A percentile compares a stretch with the other conserved stretches of the same genome.
Conservation (phyloP, 2,113 vertebrate species). For the Ictidomys tridecemlineatus region DNA sequence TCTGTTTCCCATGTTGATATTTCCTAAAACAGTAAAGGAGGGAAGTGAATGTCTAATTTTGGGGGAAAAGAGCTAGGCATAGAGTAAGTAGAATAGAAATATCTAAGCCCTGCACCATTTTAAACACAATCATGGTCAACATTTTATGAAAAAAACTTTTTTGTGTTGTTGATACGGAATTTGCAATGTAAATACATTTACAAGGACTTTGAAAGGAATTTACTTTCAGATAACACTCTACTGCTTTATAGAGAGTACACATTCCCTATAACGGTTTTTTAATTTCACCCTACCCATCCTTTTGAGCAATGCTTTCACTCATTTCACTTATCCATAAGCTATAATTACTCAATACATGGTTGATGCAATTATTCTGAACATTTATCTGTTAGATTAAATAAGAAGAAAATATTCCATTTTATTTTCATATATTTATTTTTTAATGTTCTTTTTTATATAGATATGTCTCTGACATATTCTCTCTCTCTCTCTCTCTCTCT, state of each 20-base stretch:
- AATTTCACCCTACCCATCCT: not conserved
- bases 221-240: not conserved
- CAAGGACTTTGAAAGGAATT: not conserved
- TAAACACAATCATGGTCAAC: too few species aligned
- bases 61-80: not conserved
- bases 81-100: too few species aligned
- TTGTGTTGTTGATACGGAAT: not conserved
- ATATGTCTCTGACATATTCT: not conserved
- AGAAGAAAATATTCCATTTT: conserved; percentile 23
- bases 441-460: not conserved
- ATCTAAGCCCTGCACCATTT: rapidly evolving
- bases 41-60: not conserved
- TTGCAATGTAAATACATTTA: not conserved
- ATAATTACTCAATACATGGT: not conserved
- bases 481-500: not conserved
- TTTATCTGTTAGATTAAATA: not conserved
- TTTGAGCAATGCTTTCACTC: not conserved
- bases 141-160: not conserved
- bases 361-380: not conserved
- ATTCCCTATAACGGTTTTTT: not conserved
- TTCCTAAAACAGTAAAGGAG: not conserved
- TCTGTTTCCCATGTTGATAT: not conserved
- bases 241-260: not conserved
- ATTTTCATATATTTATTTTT: not conserved
- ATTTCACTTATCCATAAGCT: not conserved